Base-by-base conservation (phyloP, 2,888 invertebrate genomes). In the Polietes domitor region DNA sequence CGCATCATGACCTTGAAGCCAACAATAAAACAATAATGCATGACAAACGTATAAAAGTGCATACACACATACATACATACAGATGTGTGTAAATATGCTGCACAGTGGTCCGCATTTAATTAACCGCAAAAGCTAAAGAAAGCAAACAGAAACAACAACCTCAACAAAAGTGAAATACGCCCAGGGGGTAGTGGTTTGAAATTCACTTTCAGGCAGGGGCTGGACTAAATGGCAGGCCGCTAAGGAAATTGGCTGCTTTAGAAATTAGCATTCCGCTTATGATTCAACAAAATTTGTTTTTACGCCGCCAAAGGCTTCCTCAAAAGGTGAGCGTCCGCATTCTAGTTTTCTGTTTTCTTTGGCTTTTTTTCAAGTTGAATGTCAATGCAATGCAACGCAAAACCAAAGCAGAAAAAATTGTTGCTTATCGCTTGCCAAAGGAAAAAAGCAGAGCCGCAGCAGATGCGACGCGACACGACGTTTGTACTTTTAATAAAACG, bases 1-100 rank as follows among this genome's bases (percentile, higher is more conserved):
- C 82, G 79, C 85, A 85, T 85, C 85, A 85, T 77, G 85, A 82
- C 85, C 85, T 85, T 85, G 82, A 85, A 74, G 70, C 58, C 43
- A 76, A 78, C 74, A 80, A 71, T 32, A 77, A 76, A 77, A 61
- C 73, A 77, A 77, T 63, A 77, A 61, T 73, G 24, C 41, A 74
- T 71, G 47, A 26, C 26, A 24, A 26, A 65, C 37, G 12, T 37
- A 37, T 37, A 12, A 77, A 24, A 71, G 2, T 24, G 75, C 37
- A 12, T 63, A 58, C 17, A 32, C 28, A 70, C 1, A 43, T 4
- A 10, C 37, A 73, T 71, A 9, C 28, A 50, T n/a, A n/a, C n/a
- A n/a, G n/a, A n/a, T 15, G 28, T 12, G 55, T 63, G 53, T 19
- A 24, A 53, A 19, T 53, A 17, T 43, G 68, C 21, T 15, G 43